phyloP scores from a whole-genome alignment of 2,888 invertebrate genomes.

The Tanypteryx hageni region DNA sequence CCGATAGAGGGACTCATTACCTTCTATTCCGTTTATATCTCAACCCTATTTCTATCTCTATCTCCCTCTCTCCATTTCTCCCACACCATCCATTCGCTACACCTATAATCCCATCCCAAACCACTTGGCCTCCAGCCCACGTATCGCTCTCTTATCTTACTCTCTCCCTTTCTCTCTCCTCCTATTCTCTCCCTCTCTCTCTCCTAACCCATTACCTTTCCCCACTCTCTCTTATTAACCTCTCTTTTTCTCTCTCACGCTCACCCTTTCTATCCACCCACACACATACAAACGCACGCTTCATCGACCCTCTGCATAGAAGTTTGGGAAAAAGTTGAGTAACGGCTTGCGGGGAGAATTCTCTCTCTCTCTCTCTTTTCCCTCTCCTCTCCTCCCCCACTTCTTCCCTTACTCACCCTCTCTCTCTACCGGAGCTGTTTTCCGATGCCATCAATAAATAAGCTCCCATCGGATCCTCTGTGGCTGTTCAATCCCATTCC shows the following conservation, averaged over 20 bases:
- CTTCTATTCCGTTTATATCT: not conserved
- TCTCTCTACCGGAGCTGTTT: not conserved
- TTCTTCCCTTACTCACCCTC: not conserved
- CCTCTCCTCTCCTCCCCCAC: not conserved
- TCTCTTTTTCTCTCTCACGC: not conserved
- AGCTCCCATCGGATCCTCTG: slow-evolving; percentile 2
- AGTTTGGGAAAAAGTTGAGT: not conserved
- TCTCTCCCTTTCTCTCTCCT: not conserved
- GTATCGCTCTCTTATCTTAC: not conserved
- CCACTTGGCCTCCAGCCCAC: slow-evolving; percentile 23
- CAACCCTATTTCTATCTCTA: slow-evolving; percentile 20
- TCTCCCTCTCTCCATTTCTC: slow-evolving; percentile 2
- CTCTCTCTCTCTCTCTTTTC: not conserved
- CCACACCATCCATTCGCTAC: not conserved
- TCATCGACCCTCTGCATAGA: not conserved
- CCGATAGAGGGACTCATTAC: slow-evolving; percentile 9
- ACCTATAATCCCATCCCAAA: not conserved
- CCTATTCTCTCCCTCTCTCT: not conserved
- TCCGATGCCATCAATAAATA: slow-evolving; percentile 6
- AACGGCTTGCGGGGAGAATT: not conserved
- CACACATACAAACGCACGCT: not conserved
- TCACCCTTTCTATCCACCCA: not conserved
- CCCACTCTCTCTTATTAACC: not conserved
- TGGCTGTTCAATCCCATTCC: not conserved
- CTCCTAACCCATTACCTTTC: too few relatives aligned